These are phyloP conservation scores for Procapra przewalskii DNA, from an alignment of 2,113 vertebrate species.

Conservation along the genomic window DNA sequence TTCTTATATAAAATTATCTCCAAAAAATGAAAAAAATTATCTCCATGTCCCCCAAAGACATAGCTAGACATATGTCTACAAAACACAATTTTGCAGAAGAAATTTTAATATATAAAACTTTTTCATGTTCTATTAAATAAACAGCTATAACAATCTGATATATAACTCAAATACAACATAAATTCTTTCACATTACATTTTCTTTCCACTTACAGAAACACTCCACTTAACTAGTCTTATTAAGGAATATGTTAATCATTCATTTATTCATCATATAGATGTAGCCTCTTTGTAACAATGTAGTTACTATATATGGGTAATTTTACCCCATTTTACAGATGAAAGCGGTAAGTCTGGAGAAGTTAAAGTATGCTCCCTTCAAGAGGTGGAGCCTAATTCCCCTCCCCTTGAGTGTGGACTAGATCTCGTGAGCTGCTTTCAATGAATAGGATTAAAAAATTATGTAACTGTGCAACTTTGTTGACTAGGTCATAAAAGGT, in stretches of 20 bases:
- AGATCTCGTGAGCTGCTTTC: neutral
- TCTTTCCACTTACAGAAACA: neutral
- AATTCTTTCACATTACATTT: neutral
- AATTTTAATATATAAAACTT: neutral
- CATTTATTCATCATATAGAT: neutral
- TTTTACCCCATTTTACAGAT: neutral
- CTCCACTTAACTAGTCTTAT: neutral
- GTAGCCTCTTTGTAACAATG: neutral
- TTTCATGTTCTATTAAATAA: neutral
- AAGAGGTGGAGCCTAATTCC: neutral
- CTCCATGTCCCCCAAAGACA: neutral
- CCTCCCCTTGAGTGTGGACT: neutral
- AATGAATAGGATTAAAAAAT: neutral
- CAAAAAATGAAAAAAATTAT: neutral
- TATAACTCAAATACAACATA: neutral
- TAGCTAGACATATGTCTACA: neutral
- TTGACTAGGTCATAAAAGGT: neutral
- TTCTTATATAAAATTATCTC: neutral
- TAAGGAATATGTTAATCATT: neutral
- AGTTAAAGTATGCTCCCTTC: neutral
- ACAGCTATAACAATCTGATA: neutral
- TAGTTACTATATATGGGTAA: neutral
- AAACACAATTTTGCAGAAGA: neutral
- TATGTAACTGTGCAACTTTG: neutral
- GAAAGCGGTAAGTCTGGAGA: neutral